A percentile compares a stretch with the other conserved stretches of the same genome.
phyloP scores from a whole-genome alignment of 1,140 invertebrate species.

The Rhagoletis pomonella region DNA sequence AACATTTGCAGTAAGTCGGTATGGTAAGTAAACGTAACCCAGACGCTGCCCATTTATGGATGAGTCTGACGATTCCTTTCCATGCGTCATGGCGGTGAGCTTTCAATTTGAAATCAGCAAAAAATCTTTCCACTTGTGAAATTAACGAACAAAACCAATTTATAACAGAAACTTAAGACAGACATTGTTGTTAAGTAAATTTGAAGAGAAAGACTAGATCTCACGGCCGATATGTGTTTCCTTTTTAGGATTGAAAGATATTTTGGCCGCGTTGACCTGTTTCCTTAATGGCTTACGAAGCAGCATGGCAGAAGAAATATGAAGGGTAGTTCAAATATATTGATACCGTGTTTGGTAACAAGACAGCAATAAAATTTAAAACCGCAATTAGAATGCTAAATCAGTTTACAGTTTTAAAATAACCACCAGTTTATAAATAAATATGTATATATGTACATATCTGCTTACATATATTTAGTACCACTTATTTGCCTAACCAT shows the following conservation, averaged over 20 bases:
- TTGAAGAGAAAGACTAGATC: not conserved
- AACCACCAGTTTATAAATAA: not conserved
- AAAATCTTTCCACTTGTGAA: not conserved
- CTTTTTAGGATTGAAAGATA: slow-evolving; percentile 36
- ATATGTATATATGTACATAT: not conserved
- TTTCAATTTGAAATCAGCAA: not conserved
- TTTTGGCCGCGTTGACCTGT: slow-evolving; percentile 26
- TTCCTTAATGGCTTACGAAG: not conserved
- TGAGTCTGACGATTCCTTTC: slow-evolving; percentile 25
- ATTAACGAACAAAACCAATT: slow-evolving; percentile 7
- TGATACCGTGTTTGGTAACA: not conserved
- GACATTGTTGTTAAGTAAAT: slow-evolving; percentile 5
- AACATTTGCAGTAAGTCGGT: not conserved
- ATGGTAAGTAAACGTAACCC: not conserved
- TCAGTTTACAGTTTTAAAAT: not conserved
- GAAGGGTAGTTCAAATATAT: slow-evolving; percentile 7
- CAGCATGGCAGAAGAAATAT: not conserved
- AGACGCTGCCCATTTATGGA: slow-evolving; percentile 30
- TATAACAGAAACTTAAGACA: slow-evolving; percentile 18
- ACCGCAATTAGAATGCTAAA: not conserved
- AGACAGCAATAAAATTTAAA: not conserved
- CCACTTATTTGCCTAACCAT: not conserved
- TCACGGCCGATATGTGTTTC: not conserved
- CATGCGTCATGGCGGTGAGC: not conserved
- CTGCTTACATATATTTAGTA: not conserved